Percentiles rank a stretch among this genome's conserved stretches.
Conservation (phyloP, 2,113 vertebrate genomes). For the Eolophus roseicapilla region DNA sequence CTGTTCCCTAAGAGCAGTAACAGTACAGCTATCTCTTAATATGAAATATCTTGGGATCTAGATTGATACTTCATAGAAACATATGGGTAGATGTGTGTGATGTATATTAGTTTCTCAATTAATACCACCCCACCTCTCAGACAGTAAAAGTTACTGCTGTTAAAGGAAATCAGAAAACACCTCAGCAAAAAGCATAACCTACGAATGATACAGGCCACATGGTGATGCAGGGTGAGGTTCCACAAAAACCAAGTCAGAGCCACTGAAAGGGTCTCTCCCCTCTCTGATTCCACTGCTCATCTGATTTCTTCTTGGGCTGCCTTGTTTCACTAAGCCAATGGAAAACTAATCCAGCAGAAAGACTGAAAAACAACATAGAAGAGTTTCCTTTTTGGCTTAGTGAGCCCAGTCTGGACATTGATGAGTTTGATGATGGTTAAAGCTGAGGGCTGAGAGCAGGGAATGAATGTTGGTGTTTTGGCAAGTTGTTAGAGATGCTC, state of each 20-base stretch:
- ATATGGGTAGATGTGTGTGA: not conserved
- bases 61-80: not conserved
- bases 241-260: not conserved
- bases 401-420: not conserved
- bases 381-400: not conserved
- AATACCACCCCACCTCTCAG: not conserved
- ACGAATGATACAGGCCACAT: not conserved
- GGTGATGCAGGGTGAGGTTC: not conserved
- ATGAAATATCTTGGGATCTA: not conserved
- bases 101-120: not conserved
- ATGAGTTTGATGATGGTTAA: not conserved
- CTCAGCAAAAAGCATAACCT: not conserved
- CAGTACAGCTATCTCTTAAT: not conserved
- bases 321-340: not conserved
- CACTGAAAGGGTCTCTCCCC: not conserved
- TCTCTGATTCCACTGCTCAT: not conserved
- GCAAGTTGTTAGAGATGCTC: not conserved
- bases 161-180: not conserved
- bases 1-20: not conserved
- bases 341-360: not conserved
- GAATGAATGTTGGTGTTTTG: not conserved
- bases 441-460: not conserved
- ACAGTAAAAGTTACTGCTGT: not conserved
- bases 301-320: not conserved
- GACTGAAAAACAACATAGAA: not conserved